A percentile compares a stretch with the other conserved stretches of the same genome.
These are phyloP conservation scores for Mesocricetus auratus DNA, from an alignment of 2,113 vertebrate species.

Conservation along the genomic window DNA sequence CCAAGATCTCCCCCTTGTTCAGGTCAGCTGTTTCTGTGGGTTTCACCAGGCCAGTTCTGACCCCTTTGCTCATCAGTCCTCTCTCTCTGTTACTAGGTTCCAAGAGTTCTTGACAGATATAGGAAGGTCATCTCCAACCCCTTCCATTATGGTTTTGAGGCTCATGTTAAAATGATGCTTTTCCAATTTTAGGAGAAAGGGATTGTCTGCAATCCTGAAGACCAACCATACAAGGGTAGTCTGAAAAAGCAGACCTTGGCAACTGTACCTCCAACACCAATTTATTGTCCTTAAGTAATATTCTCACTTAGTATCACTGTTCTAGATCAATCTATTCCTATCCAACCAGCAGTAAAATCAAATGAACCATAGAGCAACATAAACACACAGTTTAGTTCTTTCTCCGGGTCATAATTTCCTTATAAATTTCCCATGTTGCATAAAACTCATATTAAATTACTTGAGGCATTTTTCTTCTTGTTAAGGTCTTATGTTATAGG, in stretches of 20 bases:
- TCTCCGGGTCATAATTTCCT: not conserved
- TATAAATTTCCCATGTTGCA: too few species aligned
- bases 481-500: not conserved
- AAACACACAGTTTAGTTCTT: not conserved
- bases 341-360: not conserved
- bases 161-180: not conserved
- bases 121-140: not conserved
- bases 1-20: too few species aligned
- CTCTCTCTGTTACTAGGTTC: too few species aligned
- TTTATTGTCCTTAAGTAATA: not conserved
- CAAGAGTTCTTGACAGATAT: too few species aligned
- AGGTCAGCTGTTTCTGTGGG: too few species aligned
- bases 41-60: too few species aligned
- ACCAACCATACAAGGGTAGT: not conserved
- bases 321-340: not conserved
- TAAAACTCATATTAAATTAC: not conserved
- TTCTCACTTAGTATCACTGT: not conserved
- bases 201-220: not conserved
- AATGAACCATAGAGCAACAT: not conserved
- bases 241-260: not conserved
- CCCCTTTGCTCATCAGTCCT: too few species aligned
- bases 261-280: too few species aligned
- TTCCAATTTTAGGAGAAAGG: not conserved
- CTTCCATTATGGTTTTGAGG: not conserved
- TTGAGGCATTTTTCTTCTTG: not conserved